Conservation (phyloP, 2,113 vertebrate genomes). For the Acanthisitta chloris region DNA sequence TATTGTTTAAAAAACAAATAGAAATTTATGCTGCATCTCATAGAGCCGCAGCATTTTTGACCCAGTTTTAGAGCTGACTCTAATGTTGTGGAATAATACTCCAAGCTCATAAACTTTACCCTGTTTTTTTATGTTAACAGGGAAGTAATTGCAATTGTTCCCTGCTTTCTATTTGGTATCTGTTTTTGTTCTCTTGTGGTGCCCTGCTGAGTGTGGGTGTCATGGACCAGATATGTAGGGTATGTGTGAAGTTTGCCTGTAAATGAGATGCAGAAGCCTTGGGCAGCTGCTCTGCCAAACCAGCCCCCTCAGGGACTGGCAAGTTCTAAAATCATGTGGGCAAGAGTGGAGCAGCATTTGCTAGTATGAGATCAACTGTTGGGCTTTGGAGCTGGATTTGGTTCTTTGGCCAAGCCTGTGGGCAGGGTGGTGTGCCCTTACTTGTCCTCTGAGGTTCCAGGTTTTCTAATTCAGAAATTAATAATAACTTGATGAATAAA, state of each 20-base stretch:
- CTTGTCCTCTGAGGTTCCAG: background rate
- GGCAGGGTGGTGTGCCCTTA: background rate
- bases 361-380: background rate
- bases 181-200: background rate
- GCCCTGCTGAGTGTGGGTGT: background rate
- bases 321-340: background rate
- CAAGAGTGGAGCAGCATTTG: rapidly evolving
- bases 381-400: background rate
- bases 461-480: background rate
- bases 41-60: background rate
- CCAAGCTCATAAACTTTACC: background rate
- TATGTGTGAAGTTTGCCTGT: rapidly evolving
- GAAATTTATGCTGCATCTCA: background rate
- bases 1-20: background rate
- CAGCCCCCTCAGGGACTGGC: rapidly evolving
- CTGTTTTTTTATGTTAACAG: background rate
- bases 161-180: background rate
- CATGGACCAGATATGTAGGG: background rate
- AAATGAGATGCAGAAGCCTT: background rate
- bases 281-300: background rate
- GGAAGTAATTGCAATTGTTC: background rate
- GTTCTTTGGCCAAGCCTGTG: background rate
- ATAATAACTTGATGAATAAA: background rate
- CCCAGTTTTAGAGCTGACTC: background rate
- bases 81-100: background rate